Evolutionary conservation across 2,113 vertebrate genomes (phyloP).

Genomic region (Eretmochelys imbricata): DNA sequence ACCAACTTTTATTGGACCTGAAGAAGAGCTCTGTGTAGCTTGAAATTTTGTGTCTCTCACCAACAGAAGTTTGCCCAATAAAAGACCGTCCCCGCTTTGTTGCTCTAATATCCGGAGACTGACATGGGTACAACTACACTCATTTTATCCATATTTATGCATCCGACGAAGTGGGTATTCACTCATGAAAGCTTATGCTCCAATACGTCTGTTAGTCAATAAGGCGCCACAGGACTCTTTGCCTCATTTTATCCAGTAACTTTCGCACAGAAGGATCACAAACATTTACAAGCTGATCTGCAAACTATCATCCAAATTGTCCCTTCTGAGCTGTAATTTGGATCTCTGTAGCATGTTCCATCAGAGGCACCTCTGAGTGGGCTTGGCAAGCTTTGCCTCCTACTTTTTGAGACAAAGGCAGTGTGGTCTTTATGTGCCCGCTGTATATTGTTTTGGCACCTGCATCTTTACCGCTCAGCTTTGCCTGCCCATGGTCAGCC

Average conservation of each 20-base stretch:
- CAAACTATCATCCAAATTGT: background rate
- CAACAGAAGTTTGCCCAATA: too few relatives aligned
- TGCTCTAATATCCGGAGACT: too few relatives aligned
- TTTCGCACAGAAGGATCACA: background rate
- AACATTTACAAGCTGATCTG: background rate
- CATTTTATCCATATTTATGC: background rate
- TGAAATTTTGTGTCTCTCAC: too few relatives aligned
- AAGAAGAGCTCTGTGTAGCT: too few relatives aligned
- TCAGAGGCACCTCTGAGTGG: background rate
- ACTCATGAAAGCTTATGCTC: too few relatives aligned
- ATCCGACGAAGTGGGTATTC: too few relatives aligned
- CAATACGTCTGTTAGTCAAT: too few relatives aligned
- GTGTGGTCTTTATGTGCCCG: background rate
- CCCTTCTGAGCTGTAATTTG: background rate
- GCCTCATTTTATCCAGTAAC: too few relatives aligned
- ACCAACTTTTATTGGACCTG: too few relatives aligned
- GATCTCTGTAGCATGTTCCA: background rate
- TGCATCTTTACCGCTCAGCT: background rate
- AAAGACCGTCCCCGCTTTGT: too few relatives aligned
- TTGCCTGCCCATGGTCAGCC: background rate
- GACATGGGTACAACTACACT: background rate
- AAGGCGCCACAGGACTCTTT: too few relatives aligned
- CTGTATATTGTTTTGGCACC: background rate
- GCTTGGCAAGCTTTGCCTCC: background rate
- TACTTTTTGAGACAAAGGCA: fast-evolving